These are phyloP conservation scores for Myodes glareolus DNA, from an alignment of 2,113 vertebrate species.

Conservation along the genomic window DNA sequence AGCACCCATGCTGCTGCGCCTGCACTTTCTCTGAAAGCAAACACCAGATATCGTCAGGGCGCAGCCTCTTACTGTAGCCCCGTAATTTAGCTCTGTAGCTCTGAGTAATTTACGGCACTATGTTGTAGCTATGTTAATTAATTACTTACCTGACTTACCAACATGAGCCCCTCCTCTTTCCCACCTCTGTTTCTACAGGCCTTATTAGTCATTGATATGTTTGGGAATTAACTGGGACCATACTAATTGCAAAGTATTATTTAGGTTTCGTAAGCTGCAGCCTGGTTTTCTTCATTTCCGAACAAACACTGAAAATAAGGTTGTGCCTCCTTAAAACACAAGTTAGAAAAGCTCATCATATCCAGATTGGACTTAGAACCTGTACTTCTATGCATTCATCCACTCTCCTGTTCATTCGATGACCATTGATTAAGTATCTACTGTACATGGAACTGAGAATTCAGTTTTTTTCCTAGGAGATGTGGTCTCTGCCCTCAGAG, in stretches of 20 bases:
- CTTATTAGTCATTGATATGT: background rate
- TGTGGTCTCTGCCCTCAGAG: background rate
- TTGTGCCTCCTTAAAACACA: background rate
- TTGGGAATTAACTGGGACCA: background rate
- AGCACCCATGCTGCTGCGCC: background rate
- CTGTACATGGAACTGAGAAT: background rate
- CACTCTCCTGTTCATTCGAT: background rate
- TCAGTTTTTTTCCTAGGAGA: background rate
- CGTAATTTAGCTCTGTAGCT: background rate
- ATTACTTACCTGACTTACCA: background rate
- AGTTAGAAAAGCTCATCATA: background rate
- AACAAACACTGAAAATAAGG: background rate
- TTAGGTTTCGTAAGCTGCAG: background rate
- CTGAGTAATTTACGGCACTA: too few relatives aligned
- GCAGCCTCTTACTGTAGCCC: rapidly evolving
- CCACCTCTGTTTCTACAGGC: background rate
- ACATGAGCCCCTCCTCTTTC: background rate
- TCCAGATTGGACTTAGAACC: background rate
- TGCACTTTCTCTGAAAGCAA: background rate
- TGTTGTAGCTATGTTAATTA: background rate
- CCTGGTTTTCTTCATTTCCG: background rate
- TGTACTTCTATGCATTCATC: background rate
- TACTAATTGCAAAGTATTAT: background rate
- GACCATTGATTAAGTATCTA: background rate
- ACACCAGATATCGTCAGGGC: too few relatives aligned